Evolutionary conservation across 2,888 invertebrate genomes (phyloP), one percentile per base, ranked within the genome.

Genomic region (Euphydryas editha): DNA sequence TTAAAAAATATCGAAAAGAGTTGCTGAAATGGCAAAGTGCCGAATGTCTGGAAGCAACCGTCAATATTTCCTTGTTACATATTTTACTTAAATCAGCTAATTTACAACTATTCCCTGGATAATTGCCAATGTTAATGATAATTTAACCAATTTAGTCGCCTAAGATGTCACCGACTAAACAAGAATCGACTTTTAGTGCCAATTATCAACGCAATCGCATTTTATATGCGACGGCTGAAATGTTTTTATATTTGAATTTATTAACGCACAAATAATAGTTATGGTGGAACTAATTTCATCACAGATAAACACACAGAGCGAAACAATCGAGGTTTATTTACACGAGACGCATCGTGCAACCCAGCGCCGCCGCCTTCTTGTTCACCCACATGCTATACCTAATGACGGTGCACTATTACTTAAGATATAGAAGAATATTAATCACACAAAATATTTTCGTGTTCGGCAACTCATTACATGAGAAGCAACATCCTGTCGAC

Each of bases 371-470:
- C 67, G 51, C 65, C 64, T 59, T 59, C 67, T 56, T 65, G 60
- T 56, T 55, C 65, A 49, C 73, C 72, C 72, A 73, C 72, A 61
- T 59, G 68, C 66, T 44, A 30, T 71, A n/a, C n/a, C n/a, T n/a
- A 62, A 67, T 71, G 58, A 72, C 60, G 60, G 57, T 65, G 67
- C 72, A 56, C 68, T 59, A 59, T 69, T 68, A 68, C 62, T 61
- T 51, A 58, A 65, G 51, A 36, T n/a, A n/a, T 59, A 47, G 49
- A 54, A 44, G 54, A 57, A 61, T 68, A 70, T 62, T 68, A 60
- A 72, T 68, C 59, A 68, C 56, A 59, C 56, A 49, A 54, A 60
- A 62, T 64, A 44, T 47, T 68, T 66, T 54, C 39, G 37, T 46
- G 51, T 64, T 66, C 61, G 68, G 59, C 54, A 65, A 67, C 60